Percentiles rank a stretch among this genome's conserved stretches.
Evolutionary conservation across 2,888 invertebrate genomes (phyloP).

Genomic region (Gisinianus flammeolus): DNA sequence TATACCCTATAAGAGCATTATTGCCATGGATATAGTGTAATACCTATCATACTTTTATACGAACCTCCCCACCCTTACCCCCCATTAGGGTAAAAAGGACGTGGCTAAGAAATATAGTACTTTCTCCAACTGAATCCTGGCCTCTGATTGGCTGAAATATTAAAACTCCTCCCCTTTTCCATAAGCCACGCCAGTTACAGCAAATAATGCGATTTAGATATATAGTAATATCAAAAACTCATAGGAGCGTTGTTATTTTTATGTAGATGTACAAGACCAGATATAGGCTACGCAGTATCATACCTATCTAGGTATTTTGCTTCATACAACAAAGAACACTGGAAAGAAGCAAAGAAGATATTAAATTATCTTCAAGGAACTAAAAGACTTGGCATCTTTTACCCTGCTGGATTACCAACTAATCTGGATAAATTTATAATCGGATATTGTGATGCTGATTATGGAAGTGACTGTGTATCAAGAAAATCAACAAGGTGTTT

Average conservation of each 20-base stretch:
- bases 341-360: constrained; percentile 59
- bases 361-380: constrained; percentile 59
- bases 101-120: too few relatives aligned
- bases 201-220: too few relatives aligned
- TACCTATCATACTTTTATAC: too few relatives aligned
- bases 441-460: constrained; percentile 57
- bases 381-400: constrained; percentile 54
- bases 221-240: constrained; percentile 46
- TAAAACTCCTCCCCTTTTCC: too few relatives aligned
- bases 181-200: too few relatives aligned
- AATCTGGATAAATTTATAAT: too few relatives aligned
- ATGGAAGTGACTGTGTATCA: constrained; percentile 42
- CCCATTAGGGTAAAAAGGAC: too few relatives aligned
- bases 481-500: constrained; percentile 55
- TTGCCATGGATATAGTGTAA: too few relatives aligned
- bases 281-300: constrained; percentile 49
- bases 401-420: constrained; percentile 15
- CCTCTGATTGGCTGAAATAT: too few relatives aligned
- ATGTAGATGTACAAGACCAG: constrained; percentile 49
- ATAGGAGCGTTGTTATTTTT: constrained; percentile 53
- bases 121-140: too few relatives aligned
- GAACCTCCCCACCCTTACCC: too few relatives aligned
- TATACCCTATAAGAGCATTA: too few relatives aligned
- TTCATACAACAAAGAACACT: constrained; percentile 48
- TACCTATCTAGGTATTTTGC: constrained; percentile 49